Evolutionary conservation across 53 echinoderm and acorn worm species (phyloP).

Genomic region (Mesocentrotus franciscanus): DNA sequence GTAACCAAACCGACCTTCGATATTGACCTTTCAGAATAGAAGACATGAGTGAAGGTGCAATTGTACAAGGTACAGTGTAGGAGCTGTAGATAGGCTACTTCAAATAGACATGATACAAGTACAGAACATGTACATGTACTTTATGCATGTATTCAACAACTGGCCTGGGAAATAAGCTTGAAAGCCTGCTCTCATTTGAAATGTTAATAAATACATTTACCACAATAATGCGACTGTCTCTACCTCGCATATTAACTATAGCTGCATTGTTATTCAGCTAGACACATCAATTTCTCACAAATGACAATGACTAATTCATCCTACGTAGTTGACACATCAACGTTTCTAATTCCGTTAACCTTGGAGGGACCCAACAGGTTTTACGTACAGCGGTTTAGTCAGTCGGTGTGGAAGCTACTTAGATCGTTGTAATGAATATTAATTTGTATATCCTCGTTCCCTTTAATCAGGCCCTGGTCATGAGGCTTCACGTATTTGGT

Average conservation of each 20-base stretch:
- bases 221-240: background rate
- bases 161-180: conserved; percentile 3
- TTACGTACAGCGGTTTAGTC: background rate
- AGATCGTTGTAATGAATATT: conserved; percentile 14
- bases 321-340: conserved; percentile 24
- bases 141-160: background rate
- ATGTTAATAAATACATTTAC: background rate
- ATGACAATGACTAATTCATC: conserved; percentile 38
- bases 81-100: no score
- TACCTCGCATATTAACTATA: background rate
- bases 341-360: conserved; percentile 32
- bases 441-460: conserved; percentile 27
- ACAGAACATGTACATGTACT: no score
- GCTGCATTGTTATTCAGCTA: background rate
- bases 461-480: background rate
- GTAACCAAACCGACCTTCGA: no score
- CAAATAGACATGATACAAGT: no score
- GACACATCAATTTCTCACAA: background rate
- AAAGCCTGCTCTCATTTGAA: background rate
- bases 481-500: background rate
- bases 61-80: background rate
- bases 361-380: background rate
- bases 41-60: no score
- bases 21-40: no score
- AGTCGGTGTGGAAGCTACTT: background rate